These are phyloP conservation scores for Huso huso DNA, from an alignment of 2,797 vertebrate species.

Conservation along the genomic window DNA sequence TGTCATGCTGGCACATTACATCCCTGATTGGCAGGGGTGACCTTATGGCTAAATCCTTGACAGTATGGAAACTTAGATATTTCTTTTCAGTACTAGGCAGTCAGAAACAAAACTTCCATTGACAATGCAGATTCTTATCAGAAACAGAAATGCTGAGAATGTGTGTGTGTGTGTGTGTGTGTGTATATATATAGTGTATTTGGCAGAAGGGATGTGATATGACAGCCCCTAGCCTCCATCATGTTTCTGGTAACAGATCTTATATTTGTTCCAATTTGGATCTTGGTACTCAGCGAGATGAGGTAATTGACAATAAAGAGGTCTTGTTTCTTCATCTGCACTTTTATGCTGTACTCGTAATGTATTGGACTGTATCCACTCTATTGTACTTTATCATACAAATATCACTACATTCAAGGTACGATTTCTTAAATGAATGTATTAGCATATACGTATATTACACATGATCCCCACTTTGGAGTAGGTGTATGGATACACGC, in stretches of 20 bases:
- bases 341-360: too few species aligned
- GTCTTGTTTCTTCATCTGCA: constrained; percentile 15
- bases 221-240: constrained; percentile 12
- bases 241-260: constrained; percentile 13
- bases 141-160: constrained; percentile 20
- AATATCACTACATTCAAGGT: too few species aligned
- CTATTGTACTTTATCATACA: too few species aligned
- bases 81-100: background rate
- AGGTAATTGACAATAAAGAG: constrained; percentile 22
- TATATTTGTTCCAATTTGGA: constrained; percentile 11
- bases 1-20: constrained; percentile 39
- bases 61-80: constrained; percentile 9
- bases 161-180: background rate
- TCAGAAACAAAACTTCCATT: constrained; percentile 23
- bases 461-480: too few species aligned
- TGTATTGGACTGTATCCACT: too few species aligned
- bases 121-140: constrained; percentile 27
- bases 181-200: background rate
- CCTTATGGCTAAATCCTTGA: constrained; percentile 4
- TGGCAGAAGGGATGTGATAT: constrained; percentile 7
- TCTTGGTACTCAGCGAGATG: constrained; percentile 22
- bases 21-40: constrained; percentile 37
- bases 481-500: too few species aligned
- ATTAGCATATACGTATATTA: too few species aligned
- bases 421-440: too few species aligned